phyloP scores from a whole-genome alignment of 2,888 invertebrate genomes.

The Gasteruption jaculator region DNA sequence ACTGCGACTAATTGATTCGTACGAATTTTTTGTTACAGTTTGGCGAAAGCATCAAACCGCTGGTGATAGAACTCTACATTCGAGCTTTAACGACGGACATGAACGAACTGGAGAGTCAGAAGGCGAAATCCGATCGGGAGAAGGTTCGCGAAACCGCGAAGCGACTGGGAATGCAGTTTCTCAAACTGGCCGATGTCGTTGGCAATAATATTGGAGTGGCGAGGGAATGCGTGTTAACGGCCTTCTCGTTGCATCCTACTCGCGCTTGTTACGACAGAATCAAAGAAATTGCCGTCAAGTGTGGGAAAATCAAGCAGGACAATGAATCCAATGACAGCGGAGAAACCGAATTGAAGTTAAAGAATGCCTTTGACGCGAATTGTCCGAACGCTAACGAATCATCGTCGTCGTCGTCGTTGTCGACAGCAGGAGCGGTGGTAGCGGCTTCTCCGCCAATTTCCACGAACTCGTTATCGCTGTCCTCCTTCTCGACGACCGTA shows the following conservation, averaged over 20 bases:
- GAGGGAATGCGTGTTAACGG: constrained; percentile 69
- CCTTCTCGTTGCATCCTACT: constrained; percentile 72
- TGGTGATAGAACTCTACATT: constrained; percentile 70
- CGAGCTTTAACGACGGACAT: constrained; percentile 72
- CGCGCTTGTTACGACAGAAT: constrained; percentile 59
- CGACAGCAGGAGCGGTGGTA: constrained; percentile 6
- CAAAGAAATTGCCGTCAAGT: constrained; percentile 54
- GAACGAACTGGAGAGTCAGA: constrained; percentile 68
- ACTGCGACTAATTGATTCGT: too few species aligned
- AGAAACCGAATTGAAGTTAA: constrained; percentile 8
- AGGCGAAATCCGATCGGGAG: constrained; percentile 56
- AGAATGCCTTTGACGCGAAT: constrained; percentile 4
- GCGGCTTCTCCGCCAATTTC: constrained; percentile 8
- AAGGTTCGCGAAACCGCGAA: constrained; percentile 57
- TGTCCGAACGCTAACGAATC: constrained; percentile 9
- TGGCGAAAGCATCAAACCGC: constrained; percentile 57
- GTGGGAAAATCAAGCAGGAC: constrained; percentile 52
- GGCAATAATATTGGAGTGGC: constrained; percentile 59
- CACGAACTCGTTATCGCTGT: constrained; percentile 12
- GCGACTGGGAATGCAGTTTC: constrained; percentile 58
- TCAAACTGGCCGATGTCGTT: constrained; percentile 61
- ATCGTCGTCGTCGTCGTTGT: not conserved
- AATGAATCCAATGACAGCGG: constrained; percentile 9
- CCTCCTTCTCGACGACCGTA: constrained; percentile 11
- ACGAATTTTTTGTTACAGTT: constrained; percentile 51